Evolutionary conservation across 2,113 vertebrate genomes (phyloP), one percentile per base, ranked within the genome.

Genomic region (Hippolais icterina): DNA sequence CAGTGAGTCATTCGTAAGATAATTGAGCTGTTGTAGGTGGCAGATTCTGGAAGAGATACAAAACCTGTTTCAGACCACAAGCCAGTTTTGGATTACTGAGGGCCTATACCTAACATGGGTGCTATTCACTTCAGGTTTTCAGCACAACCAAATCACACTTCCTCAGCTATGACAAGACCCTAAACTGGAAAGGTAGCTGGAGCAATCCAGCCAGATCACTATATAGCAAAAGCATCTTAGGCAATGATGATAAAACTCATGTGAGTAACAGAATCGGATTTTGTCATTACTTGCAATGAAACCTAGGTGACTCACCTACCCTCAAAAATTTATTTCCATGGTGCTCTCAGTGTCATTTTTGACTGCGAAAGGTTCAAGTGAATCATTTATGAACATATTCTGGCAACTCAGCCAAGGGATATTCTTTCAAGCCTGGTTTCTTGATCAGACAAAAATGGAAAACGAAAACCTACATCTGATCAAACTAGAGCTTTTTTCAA

Each of bases 11-110:
- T 93, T 86, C 9, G 2, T 59, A 74, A 75, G 92, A 90, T 90
- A 95, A 97, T 94, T 83, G 95, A 94, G 83, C 86, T 88, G 54
- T 86, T 90, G 95, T 90, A 95, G 90, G 94, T 95, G 90, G 90
- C 79, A 89, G 69, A 89, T 91, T 89, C 87, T 94, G 87, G 71
- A 94, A 87, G 80, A 94, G 93, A 82, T 82, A 89, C 77, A 87
- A 89, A 96, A 87, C 65, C 72, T 81, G 47, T 63, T 95, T 94
- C 94, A 95, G 83, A 88, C 83, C 71, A 74, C 75, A 83, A 96
- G 63, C 23, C 35, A 24, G 5, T 47, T 90, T 83, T 5, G 2
- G 29, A 37, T 81, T 64, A 56, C 33, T 60, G 84, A 81, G 44
- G 64, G 28, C 44, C 47, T 81, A 46, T 39, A 68, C 44, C 47